These are phyloP conservation scores for Cassiopea xamachana DNA, from an alignment of 30 jellyfish, hydroid and myxozoan genomes.

Conservation along the genomic window DNA sequence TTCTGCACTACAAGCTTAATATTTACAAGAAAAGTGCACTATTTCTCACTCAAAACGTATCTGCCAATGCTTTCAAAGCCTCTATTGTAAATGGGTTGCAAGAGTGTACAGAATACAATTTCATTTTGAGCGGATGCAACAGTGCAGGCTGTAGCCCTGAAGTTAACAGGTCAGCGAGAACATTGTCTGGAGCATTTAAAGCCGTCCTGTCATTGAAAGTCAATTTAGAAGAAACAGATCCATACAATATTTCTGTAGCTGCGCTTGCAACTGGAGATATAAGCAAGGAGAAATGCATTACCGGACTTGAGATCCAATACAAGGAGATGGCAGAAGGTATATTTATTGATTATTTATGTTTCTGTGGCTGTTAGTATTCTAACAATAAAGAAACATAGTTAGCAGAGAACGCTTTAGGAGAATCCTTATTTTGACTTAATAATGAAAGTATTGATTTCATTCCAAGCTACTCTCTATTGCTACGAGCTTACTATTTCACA, in stretches of 20 bases:
- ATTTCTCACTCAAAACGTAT: not conserved
- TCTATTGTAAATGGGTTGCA: conserved; percentile 11
- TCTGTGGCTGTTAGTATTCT: too few relatives aligned
- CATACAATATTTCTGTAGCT: conserved; percentile 20
- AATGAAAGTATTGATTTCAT: too few relatives aligned
- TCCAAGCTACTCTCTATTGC: too few relatives aligned
- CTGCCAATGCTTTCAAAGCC: not conserved
- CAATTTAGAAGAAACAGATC: conserved; percentile 4
- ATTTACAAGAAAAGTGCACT: not conserved
- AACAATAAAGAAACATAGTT: too few relatives aligned
- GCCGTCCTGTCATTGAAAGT: conserved; percentile 7
- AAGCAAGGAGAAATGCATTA: not conserved
- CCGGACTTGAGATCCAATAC: conserved; percentile 29
- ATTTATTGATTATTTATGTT: not conserved
- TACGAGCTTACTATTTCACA: too few relatives aligned
- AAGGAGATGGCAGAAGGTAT: conserved; percentile 32
- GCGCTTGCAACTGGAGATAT: not conserved
- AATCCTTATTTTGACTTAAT: too few relatives aligned
- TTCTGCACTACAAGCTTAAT: not conserved
- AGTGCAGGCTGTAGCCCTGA: conserved; percentile 66
- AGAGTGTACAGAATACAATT: conserved; percentile 36
- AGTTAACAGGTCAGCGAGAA: conserved; percentile 5
- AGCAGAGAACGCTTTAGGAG: too few relatives aligned
- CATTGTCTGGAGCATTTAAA: not conserved
- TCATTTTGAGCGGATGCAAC: conserved; percentile 50